Percentiles rank a stretch among this genome's conserved stretches.
Conservation (phyloP, 2,888 invertebrate genomes). For the Melipona bicolor region DNA sequence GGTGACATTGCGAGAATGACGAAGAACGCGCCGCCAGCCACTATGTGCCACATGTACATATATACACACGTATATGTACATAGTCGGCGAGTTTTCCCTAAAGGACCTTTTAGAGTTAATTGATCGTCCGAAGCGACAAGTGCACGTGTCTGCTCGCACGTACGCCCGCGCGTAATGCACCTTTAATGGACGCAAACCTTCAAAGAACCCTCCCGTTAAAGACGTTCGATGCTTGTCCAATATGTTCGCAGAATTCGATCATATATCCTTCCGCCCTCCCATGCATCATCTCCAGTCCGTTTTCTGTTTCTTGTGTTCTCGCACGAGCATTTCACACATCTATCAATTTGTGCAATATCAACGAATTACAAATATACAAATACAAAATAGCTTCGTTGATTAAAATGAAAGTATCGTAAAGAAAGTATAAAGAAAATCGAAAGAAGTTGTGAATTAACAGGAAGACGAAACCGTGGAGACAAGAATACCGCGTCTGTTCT, state of each 20-base stretch:
- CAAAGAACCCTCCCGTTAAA: conserved; percentile 34
- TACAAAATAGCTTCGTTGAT: neutral
- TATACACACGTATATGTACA: neutral
- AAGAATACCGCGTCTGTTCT: conserved; percentile 17
- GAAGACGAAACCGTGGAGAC: conserved; percentile 8
- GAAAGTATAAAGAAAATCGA: conserved; percentile 17
- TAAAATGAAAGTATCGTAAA: neutral
- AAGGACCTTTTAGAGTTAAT: conserved; percentile 83
- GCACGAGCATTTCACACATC: conserved; percentile 18
- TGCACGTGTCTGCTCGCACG: conserved; percentile 60
- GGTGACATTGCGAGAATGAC: conserved; percentile 58
- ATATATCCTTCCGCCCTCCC: neutral
- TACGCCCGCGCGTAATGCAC: conserved; percentile 70
- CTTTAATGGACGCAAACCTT: conserved; percentile 48
- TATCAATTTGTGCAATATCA: conserved; percentile 48
- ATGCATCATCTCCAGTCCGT: neutral
- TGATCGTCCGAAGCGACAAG: conserved; percentile 81
- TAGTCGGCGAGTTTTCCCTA: conserved; percentile 75
- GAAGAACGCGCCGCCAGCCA: conserved; percentile 61
- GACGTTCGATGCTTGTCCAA: conserved; percentile 18
- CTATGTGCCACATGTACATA: conserved; percentile 23
- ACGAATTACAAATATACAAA: conserved; percentile 24
- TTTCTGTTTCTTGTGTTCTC: conserved; percentile 36
- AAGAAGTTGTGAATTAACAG: conserved; percentile 5
- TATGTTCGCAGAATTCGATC: conserved; percentile 17